These are phyloP conservation scores for Lumbricus terrestris DNA, from an alignment of 2,888 invertebrate species.

Conservation along the genomic window DNA sequence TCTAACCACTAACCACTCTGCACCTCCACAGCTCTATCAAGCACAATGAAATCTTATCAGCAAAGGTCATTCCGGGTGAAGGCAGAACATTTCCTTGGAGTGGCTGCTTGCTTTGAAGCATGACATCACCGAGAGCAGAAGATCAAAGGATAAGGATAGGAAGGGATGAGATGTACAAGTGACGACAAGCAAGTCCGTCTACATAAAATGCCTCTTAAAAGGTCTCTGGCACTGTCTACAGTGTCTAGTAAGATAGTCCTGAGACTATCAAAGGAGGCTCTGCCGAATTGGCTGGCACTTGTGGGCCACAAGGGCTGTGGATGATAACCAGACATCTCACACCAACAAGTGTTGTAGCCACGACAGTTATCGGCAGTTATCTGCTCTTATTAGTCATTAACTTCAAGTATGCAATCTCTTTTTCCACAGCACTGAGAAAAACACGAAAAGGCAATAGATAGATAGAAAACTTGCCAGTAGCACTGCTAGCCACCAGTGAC, in stretches of 20 bases:
- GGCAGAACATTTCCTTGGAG: neutral
- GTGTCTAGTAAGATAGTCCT: neutral
- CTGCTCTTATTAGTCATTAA: neutral
- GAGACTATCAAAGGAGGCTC: neutral
- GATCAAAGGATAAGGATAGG: neutral
- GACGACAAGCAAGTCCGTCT: neutral
- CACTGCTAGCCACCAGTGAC: neutral
- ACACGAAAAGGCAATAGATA: neutral
- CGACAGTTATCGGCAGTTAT: neutral
- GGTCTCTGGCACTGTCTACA: too few relatives aligned
- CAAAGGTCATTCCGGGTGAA: neutral
- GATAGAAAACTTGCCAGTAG: neutral
- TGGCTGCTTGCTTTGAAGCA: neutral
- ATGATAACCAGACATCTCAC: neutral
- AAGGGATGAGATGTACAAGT: neutral
- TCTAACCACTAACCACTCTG: too few relatives aligned
- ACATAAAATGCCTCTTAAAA: neutral
- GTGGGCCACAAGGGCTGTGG: neutral
- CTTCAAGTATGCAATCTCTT: neutral
- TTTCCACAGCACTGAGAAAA: conserved; percentile 3
- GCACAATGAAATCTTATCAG: neutral
- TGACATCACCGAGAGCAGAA: neutral
- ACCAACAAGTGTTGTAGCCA: neutral
- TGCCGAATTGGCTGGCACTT: neutral
- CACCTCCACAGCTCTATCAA: neutral